Evolutionary conservation across 1,140 invertebrate species (phyloP), one percentile per base, ranked within the genome.

Genomic region (Batillaria attramentaria): DNA sequence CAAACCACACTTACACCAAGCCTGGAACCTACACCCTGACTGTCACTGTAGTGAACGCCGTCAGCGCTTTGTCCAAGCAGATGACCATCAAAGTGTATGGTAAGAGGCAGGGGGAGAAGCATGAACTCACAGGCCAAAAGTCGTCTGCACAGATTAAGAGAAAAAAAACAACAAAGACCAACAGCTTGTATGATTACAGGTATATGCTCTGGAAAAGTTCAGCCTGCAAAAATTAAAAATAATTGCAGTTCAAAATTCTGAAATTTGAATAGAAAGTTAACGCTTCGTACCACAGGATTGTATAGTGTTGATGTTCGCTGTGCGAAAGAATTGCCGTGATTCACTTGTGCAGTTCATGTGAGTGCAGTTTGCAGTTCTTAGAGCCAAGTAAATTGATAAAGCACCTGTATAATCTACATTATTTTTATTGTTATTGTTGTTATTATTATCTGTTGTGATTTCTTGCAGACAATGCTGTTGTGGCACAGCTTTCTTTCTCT

Each of bases 31-130:
- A 83, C 65, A 77, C 65, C 10, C 57, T 84, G 16, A 79, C 73
- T 39, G 79, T 85, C 31, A 78, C 82, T 73, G 84, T 84, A 20
- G 77, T 84, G 31, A 87, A 87, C 62, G 73, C 80, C 33, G 83
- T 87, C 65, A 83, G 85, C 54, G 79, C 85, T 42, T 46, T 80
- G 2, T 74, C 72, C 18, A 75, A 79, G 54, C 62, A 77, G 24
- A 78, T 81, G 24, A 79, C 54, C 20, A 75, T 87, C 3, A 57
- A 80, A 31, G 84, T 87, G 16, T 84, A 81, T 65, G 76, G 85
- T 87, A 77, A 84, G 82, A 81, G 41, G n/a, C 24, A 16, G 31
- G 24, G 3, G 62, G 31, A 65, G 20, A 35, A 65, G 5, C 24
- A n/a, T 62, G n/a, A n/a, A n/a, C n/a, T 62, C 46, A 24, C 24